These are phyloP conservation scores for Apamea sordens DNA, from an alignment of 2,888 invertebrate genomes.

Conservation along the genomic window DNA sequence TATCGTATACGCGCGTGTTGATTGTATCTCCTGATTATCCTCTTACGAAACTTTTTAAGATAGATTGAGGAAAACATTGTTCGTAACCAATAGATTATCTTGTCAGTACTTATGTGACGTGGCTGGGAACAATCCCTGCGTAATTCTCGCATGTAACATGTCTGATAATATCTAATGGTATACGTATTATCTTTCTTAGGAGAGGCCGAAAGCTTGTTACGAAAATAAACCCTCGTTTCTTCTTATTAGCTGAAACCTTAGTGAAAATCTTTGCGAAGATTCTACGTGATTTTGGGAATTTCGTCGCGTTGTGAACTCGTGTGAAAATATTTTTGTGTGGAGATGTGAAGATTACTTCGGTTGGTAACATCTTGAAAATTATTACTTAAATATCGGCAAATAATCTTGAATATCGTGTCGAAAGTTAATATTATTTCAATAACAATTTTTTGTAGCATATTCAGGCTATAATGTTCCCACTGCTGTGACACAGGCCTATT, in stretches of 20 bases:
- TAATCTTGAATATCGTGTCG: neutral
- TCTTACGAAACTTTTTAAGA: slow-evolving; percentile 44
- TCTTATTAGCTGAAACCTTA: slow-evolving; percentile 42
- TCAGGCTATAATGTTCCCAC: too few species aligned
- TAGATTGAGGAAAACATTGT: slow-evolving; percentile 60
- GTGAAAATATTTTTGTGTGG: slow-evolving; percentile 11
- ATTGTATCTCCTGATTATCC: slow-evolving; percentile 50
- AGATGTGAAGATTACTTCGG: neutral
- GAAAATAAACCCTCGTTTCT: slow-evolving; percentile 44
- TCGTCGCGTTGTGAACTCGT: slow-evolving; percentile 13
- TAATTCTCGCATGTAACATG: slow-evolving; percentile 56
- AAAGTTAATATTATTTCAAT: neutral
- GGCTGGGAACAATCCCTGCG: slow-evolving; percentile 39
- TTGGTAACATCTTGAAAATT: neutral
- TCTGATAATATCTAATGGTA: slow-evolving; percentile 56
- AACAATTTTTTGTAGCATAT: neutral
- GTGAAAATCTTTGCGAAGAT: slow-evolving; percentile 29
- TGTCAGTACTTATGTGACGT: slow-evolving; percentile 59
- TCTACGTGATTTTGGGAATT: slow-evolving; percentile 9
- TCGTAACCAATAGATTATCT: slow-evolving; percentile 59
- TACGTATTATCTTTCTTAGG: slow-evolving; percentile 44
- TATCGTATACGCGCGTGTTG: slow-evolving; percentile 14
- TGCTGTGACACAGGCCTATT: too few species aligned
- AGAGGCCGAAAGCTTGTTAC: slow-evolving; percentile 40
- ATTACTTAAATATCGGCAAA: neutral